Conservation (phyloP, 2,888 invertebrate species). For the Eurois occulta region DNA sequence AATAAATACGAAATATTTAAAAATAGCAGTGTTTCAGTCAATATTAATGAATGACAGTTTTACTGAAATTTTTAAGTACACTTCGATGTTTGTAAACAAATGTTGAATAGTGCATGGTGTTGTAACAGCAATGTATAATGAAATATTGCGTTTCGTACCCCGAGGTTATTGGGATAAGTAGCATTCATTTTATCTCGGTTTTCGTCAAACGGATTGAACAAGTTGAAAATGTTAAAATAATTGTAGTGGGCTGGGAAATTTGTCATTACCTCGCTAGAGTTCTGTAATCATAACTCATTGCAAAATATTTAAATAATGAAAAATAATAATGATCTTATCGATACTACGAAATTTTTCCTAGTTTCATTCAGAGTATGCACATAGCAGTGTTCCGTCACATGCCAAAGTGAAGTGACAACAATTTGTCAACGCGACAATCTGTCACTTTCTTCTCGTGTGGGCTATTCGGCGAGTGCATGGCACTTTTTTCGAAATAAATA, state of each 20-base stretch:
- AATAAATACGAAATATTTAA: constrained; percentile 26
- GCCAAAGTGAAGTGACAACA: constrained; percentile 38
- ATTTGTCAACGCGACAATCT: constrained; percentile 53
- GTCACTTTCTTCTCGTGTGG: constrained; percentile 64
- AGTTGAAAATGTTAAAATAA: background rate
- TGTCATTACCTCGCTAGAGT: background rate
- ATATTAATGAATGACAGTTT: constrained; percentile 31
- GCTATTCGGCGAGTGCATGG: constrained; percentile 64
- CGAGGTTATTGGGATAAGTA: background rate
- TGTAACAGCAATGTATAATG: constrained; percentile 55
- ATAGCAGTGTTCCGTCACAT: background rate
- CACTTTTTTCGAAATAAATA: constrained; percentile 59
- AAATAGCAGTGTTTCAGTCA: constrained; percentile 43
- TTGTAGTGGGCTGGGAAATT: no score
- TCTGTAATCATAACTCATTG: background rate
- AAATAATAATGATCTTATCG: background rate
- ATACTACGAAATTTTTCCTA: background rate
- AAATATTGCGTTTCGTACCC: constrained; percentile 43
- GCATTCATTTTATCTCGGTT: constrained; percentile 14
- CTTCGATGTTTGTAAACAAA: constrained; percentile 43
- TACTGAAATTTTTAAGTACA: constrained; percentile 25
- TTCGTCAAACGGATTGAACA: background rate
- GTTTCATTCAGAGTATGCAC: background rate
- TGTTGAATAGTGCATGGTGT: background rate
- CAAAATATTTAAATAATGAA: background rate